These are phyloP conservation scores for Cephus runcator DNA, from an alignment of 2,888 invertebrate genomes.

Conservation along the genomic window DNA sequence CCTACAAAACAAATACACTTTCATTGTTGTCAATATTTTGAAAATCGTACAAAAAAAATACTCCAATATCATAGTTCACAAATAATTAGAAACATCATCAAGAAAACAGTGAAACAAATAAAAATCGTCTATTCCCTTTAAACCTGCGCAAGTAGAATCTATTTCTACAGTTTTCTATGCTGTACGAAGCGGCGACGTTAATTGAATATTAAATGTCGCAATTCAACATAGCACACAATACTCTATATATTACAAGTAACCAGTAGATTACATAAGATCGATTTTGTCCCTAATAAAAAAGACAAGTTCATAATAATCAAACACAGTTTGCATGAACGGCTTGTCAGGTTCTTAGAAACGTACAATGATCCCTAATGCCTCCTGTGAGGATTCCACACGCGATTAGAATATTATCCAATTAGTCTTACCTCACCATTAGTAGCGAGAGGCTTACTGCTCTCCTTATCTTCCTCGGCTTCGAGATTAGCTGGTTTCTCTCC, in stretches of 20 bases:
- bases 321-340: too few species aligned
- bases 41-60: background rate
- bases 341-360: too few species aligned
- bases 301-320: too few species aligned
- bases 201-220: background rate
- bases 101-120: background rate
- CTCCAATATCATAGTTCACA: background rate
- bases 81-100: background rate
- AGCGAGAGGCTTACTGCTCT: conserved; percentile 75
- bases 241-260: background rate
- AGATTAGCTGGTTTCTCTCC: conserved; percentile 74
- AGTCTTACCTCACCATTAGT: conserved; percentile 71
- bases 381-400: background rate
- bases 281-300: too few species aligned
- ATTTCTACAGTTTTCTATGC: background rate
- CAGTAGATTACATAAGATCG: background rate
- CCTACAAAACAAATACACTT: background rate
- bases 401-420: background rate
- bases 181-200: background rate
- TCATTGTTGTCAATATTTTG: background rate
- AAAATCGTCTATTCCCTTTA: background rate
- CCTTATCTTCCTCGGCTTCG: conserved; percentile 73
- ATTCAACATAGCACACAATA: background rate
- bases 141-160: background rate
- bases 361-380: background rate